Percentiles rank a stretch among this genome's conserved stretches.
These are phyloP conservation scores for Hoplostethus mediterraneus DNA, from an alignment of 2,797 vertebrate species.

Conservation along the genomic window DNA sequence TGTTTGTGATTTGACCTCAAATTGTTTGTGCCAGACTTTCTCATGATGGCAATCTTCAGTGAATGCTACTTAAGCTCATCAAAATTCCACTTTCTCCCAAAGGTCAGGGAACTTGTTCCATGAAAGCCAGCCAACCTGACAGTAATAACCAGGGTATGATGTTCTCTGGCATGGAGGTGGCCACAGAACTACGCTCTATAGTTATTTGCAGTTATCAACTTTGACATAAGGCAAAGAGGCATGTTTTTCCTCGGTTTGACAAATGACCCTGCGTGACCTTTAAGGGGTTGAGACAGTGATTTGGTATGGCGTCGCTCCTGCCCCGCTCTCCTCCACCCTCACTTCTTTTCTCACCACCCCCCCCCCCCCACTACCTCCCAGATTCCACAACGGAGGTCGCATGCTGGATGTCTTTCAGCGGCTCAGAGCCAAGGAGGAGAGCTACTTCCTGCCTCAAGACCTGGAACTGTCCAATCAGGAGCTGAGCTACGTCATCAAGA, in stretches of 20 bases:
- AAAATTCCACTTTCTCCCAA: conserved; percentile 36
- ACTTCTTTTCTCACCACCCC: conserved; percentile 13
- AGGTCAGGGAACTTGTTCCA: conserved; percentile 34
- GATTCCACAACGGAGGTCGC: conserved; percentile 88
- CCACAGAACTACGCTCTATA: conserved; percentile 5
- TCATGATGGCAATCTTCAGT: conserved; percentile 17
- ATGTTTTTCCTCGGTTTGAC: conserved; percentile 29
- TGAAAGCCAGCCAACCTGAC: conserved; percentile 44
- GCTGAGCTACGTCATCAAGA: conserved; percentile 91
- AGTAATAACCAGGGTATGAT: conserved; percentile 32
- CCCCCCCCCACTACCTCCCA: conserved; percentile 65
- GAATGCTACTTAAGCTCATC: conserved; percentile 33
- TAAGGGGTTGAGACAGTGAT: conserved; percentile 35
- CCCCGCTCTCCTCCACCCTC: conserved; percentile 5
- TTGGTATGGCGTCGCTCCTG: conserved; percentile 18
- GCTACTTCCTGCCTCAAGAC: conserved; percentile 90
- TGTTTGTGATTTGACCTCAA: conserved; percentile 33
- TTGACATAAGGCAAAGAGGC: conserved; percentile 33
- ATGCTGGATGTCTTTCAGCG: conserved; percentile 89
- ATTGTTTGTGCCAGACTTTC: conserved; percentile 28
- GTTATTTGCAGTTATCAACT: conserved; percentile 31
- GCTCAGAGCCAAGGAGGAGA: conserved; percentile 86
- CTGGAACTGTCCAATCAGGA: conserved; percentile 95
- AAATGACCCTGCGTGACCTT: conserved; percentile 46
- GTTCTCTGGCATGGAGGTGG: conserved; percentile 34